phyloP scores from a whole-genome alignment of 2,888 invertebrate species.

The Eueremaeus valkanovi region DNA sequence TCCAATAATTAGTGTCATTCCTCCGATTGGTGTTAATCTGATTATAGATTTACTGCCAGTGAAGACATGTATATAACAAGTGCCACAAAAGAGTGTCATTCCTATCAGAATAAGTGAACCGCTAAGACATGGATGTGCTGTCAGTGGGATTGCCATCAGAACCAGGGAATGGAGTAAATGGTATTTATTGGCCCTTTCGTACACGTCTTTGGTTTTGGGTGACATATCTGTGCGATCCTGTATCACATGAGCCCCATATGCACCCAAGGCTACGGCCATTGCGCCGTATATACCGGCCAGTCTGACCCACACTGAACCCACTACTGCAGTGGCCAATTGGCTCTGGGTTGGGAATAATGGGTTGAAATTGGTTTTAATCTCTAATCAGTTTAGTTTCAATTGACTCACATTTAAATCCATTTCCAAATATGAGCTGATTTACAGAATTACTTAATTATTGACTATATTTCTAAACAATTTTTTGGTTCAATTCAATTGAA shows the following conservation, averaged over 20 bases:
- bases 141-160: background rate
- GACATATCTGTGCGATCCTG: background rate
- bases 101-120: background rate
- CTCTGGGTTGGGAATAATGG: background rate
- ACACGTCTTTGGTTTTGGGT: background rate
- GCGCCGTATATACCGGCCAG: conserved; percentile 6
- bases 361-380: background rate
- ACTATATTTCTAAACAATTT: too few species aligned
- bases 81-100: background rate
- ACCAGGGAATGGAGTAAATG: background rate
- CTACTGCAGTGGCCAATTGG: background rate
- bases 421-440: too few species aligned
- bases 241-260: conserved; percentile 23
- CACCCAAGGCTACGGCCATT: background rate
- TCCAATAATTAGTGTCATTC: background rate
- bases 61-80: conserved; percentile 17
- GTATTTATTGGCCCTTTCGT: background rate
- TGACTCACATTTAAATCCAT: background rate
- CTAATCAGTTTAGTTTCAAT: background rate
- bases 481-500: too few species aligned
- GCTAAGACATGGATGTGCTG: background rate
- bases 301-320: background rate
- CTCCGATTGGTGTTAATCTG: background rate
- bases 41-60: background rate
- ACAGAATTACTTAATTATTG: too few species aligned